Evolutionary conservation across 2,113 vertebrate species (phyloP).

Genomic region (Pelusios castaneus): DNA sequence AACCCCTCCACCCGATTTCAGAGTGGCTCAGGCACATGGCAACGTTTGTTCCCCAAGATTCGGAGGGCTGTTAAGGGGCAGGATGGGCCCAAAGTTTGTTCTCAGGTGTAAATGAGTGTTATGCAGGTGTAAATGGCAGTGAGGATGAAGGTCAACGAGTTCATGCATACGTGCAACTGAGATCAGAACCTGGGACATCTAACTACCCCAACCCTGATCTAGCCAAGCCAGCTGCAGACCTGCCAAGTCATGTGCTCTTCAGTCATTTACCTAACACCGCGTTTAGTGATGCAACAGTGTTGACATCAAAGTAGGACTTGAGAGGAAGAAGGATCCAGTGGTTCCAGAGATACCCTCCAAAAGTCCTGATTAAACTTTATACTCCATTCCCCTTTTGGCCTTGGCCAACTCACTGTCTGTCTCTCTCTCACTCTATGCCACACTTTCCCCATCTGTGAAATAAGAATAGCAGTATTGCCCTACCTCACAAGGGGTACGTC

Average conservation of each 20-base stretch:
- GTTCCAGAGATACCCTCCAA: background rate
- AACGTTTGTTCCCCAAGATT: background rate
- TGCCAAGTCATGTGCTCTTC: background rate
- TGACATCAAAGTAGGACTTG: background rate
- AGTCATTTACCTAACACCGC: background rate
- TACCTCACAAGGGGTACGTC: background rate
- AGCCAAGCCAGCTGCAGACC: background rate
- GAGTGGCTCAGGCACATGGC: background rate
- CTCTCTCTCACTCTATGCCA: background rate
- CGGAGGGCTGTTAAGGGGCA: background rate
- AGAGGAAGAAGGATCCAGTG: background rate
- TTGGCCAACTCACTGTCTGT: background rate
- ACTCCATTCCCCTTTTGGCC: background rate
- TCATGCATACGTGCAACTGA: background rate
- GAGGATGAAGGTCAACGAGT: background rate
- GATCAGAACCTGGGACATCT: background rate
- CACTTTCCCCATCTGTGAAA: background rate
- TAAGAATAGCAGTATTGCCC: background rate
- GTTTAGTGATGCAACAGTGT: background rate
- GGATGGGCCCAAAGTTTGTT: background rate
- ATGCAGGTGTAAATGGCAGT: background rate
- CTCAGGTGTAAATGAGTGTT: background rate
- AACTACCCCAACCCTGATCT: background rate
- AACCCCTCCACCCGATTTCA: background rate
- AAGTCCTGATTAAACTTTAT: background rate